phyloP scores from a whole-genome alignment of 2,113 vertebrate genomes.

The Carettochelys insculpta region DNA sequence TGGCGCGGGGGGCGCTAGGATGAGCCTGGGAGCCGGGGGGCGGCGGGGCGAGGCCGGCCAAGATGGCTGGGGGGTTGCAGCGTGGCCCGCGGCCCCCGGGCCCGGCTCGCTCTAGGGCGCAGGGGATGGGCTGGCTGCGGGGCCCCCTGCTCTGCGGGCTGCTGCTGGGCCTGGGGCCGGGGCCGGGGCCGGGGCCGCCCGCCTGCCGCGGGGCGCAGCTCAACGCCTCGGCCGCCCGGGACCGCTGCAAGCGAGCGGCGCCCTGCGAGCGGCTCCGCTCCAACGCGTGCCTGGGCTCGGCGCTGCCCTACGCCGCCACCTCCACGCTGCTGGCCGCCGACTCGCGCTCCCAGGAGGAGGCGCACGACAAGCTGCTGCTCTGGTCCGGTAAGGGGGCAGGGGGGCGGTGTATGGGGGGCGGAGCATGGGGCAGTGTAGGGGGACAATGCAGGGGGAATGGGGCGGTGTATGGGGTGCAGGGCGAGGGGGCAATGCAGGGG shows the following conservation, averaged over 20 bases:
- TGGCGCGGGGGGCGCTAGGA: neutral
- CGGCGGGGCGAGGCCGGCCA: conserved; percentile 14
- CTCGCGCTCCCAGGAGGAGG: conserved; percentile 89
- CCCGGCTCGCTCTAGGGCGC: neutral
- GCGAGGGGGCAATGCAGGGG: neutral
- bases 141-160: conserved; percentile 23
- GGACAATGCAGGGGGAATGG: no score
- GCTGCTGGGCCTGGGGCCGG: neutral
- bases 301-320: conserved; percentile 90
- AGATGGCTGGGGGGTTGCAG: conserved; percentile 47
- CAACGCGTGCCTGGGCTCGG: conserved; percentile 88
- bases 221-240: conserved; percentile 73
- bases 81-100: conserved; percentile 9
- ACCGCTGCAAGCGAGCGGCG: conserved; percentile 84
- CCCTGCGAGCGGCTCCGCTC: conserved; percentile 86
- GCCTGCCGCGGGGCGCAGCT: conserved; percentile 64
- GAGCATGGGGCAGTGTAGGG: neutral
- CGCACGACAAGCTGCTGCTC: conserved; percentile 88
- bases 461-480: no score
- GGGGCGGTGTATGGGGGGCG: no score
- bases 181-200: conserved; percentile 67
- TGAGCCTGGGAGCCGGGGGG: neutral
- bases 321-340: conserved; percentile 89
- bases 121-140: conserved; percentile 45
- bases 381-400: conserved; percentile 88